These are phyloP conservation scores for Zhuqinia jingwanae DNA, from an alignment of 2,888 invertebrate genomes.

Conservation along the genomic window DNA sequence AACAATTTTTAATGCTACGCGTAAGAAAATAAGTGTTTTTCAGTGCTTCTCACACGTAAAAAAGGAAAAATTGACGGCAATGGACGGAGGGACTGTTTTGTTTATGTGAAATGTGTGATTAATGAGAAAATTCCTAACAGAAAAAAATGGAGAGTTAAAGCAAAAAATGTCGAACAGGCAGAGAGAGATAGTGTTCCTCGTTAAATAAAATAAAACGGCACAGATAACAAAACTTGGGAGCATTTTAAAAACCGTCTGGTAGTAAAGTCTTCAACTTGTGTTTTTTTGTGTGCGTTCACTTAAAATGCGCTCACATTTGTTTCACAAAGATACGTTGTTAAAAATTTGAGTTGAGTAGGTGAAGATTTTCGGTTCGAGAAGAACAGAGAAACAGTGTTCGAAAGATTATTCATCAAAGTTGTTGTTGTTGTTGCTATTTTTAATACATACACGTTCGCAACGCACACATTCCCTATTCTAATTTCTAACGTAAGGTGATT, in stretches of 20 bases:
- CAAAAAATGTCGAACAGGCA: background rate
- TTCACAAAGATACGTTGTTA: background rate
- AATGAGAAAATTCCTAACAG: background rate
- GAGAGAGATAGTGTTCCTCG: background rate
- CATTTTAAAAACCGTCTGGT: slow-evolving; percentile 28
- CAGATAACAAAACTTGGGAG: background rate
- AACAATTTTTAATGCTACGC: background rate
- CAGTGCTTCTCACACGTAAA: background rate
- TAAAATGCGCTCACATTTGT: background rate
- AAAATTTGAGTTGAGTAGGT: background rate
- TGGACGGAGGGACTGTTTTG: background rate
- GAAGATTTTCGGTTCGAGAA: background rate
- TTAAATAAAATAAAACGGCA: background rate
- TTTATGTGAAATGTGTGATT: slow-evolving; percentile 29
- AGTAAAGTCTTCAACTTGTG: too few relatives aligned
- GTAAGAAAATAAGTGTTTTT: background rate
- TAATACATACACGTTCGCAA: background rate
- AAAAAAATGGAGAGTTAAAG: background rate
- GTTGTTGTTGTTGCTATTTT: slow-evolving; percentile 25
- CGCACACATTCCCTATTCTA: slow-evolving; percentile 13
- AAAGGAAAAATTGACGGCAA: background rate
- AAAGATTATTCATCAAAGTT: background rate
- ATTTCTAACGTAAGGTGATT: slow-evolving; percentile 7
- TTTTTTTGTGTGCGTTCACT: background rate
- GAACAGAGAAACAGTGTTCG: background rate